phyloP scores from a whole-genome alignment of 2,797 vertebrate species.

The Sarcoramphus papa region DNA sequence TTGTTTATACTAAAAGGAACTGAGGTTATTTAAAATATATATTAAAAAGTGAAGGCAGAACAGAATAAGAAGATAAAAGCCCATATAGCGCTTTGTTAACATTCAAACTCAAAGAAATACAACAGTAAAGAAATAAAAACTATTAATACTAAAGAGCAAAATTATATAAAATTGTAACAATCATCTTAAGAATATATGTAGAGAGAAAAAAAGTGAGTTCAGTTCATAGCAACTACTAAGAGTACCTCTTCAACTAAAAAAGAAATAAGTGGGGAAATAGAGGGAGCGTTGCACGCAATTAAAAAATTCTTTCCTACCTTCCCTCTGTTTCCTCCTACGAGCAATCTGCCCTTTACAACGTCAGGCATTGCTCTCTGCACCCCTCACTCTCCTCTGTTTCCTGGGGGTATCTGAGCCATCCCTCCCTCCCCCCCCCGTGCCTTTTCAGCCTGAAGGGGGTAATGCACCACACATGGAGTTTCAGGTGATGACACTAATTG shows the following conservation, averaged over 20 bases:
- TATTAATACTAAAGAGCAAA: background rate
- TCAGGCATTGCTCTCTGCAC: rapidly evolving
- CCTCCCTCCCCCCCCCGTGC: rapidly evolving
- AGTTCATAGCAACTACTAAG: background rate
- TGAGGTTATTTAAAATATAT: background rate
- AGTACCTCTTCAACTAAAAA: background rate
- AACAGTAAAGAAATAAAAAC: background rate
- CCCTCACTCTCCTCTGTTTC: background rate
- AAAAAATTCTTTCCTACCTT: background rate
- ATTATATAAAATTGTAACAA: background rate
- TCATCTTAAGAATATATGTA: rapidly evolving
- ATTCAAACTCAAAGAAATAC: background rate
- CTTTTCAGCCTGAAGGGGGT: background rate
- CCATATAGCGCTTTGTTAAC: background rate
- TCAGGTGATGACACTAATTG: background rate
- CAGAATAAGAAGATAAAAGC: background rate
- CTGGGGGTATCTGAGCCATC: rapidly evolving
- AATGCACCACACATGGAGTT: background rate
- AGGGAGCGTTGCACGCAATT: rapidly evolving
- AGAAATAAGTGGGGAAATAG: rapidly evolving
- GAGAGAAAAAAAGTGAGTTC: background rate
- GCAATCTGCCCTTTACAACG: rapidly evolving
- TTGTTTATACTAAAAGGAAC: background rate
- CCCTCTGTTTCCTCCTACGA: background rate
- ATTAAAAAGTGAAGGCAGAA: background rate